These are phyloP conservation scores for Sapayoa aenigma DNA, from an alignment of 2,113 vertebrate species.

Conservation along the genomic window DNA sequence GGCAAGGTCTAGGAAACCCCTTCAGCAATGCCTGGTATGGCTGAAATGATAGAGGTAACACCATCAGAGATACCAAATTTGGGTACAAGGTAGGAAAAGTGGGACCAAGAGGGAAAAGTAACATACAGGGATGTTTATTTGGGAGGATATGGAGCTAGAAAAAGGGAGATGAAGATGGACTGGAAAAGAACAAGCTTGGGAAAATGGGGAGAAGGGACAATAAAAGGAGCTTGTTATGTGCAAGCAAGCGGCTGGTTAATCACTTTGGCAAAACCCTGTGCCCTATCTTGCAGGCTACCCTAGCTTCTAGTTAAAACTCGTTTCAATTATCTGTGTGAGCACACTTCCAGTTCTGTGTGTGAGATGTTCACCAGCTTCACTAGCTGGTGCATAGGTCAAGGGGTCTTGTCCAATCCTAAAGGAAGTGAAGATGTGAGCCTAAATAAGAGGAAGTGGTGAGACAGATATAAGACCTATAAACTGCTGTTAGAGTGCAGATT, in stretches of 20 bases:
- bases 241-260: not conserved
- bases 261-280: not conserved
- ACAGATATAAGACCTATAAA: not conserved
- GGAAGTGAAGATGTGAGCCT: not conserved
- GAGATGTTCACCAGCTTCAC: not conserved
- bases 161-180: not conserved
- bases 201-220: not conserved
- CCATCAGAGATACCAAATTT: not conserved
- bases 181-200: not conserved
- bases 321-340: not conserved
- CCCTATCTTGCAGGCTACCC: not conserved
- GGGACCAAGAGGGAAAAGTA: not conserved
- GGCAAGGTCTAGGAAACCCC: not conserved
- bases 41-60: not conserved
- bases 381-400: not conserved
- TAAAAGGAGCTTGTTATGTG: not conserved
- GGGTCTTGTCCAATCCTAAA: not conserved
- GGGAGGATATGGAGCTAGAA: not conserved
- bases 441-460: not conserved
- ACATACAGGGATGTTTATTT: not conserved
- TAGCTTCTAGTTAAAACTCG: not conserved
- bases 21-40: not conserved
- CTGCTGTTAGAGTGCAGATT: not conserved
- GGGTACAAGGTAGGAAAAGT: not conserved
- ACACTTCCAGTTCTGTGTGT: not conserved